A percentile compares a stretch with the other conserved stretches of the same genome.
Evolutionary conservation across 1,140 invertebrate genomes (phyloP).

Genomic region (Subanguina moxae): DNA sequence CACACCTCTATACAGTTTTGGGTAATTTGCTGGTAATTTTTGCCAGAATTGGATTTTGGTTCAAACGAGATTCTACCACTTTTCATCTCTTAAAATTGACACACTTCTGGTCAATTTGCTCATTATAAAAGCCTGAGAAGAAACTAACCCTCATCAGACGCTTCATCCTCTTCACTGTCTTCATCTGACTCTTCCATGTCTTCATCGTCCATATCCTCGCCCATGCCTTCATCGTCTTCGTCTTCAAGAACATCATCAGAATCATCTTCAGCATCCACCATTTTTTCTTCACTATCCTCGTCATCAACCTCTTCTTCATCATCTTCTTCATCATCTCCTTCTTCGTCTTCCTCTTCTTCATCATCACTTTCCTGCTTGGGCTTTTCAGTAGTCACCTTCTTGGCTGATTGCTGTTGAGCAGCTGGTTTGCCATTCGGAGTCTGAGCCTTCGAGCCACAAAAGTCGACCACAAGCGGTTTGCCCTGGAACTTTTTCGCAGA

Average conservation of each 20-base stretch:
- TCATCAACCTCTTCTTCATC: not conserved
- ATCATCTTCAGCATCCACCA: not conserved
- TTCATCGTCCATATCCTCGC: constrained; percentile 20
- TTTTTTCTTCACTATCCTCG: not conserved
- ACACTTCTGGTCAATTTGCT: too few relatives aligned
- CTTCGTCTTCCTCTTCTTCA: constrained; percentile 1
- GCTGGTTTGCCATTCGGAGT: not conserved
- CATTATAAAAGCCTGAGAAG: too few relatives aligned
- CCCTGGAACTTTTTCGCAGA: constrained; percentile 3
- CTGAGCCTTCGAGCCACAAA: constrained; percentile 11
- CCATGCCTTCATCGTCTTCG: constrained; percentile 17
- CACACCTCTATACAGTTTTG: too few relatives aligned
- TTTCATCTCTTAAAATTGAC: too few relatives aligned
- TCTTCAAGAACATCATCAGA: not conserved
- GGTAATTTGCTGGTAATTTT: too few relatives aligned
- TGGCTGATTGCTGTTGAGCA: too few relatives aligned
- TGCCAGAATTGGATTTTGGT: too few relatives aligned
- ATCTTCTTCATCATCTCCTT: not conserved
- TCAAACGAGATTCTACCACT: too few relatives aligned
- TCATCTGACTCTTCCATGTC: constrained; percentile 14
- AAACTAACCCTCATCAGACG: not conserved
- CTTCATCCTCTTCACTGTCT: constrained; percentile 20
- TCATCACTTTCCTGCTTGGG: not conserved
- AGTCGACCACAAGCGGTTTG: constrained; percentile 7
- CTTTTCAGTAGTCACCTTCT: too few relatives aligned